phyloP scores from a whole-genome alignment of 2,888 invertebrate species.

The Biston betularia region DNA sequence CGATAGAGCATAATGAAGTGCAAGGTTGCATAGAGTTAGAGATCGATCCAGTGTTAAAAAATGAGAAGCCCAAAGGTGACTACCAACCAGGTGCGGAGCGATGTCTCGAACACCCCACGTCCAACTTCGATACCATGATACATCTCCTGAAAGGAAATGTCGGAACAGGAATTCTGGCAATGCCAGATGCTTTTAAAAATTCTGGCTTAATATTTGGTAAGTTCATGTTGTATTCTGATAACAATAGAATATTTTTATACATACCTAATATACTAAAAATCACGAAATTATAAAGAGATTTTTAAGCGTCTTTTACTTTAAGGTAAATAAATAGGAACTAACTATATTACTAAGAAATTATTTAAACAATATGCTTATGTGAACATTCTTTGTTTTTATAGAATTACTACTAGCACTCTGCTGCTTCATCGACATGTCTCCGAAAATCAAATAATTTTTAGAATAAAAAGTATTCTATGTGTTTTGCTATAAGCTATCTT shows the following conservation, averaged over 20 bases:
- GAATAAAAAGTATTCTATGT: too few relatives aligned
- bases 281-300: too few relatives aligned
- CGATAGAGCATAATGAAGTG: constrained; percentile 67
- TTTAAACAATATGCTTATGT: too few relatives aligned
- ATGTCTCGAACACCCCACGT: constrained; percentile 91
- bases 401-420: too few relatives aligned
- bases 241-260: background rate
- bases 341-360: too few relatives aligned
- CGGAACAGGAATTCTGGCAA: constrained; percentile 98
- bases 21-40: constrained; percentile 68
- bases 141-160: constrained; percentile 91
- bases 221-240: constrained; percentile 39
- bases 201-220: constrained; percentile 94
- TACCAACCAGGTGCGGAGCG: constrained; percentile 89
- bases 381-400: too few relatives aligned
- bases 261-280: too few relatives aligned
- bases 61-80: constrained; percentile 65
- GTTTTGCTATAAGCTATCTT: too few relatives aligned
- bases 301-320: too few relatives aligned
- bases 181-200: constrained; percentile 98
- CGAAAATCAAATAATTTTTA: too few relatives aligned
- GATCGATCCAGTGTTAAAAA: constrained; percentile 58
- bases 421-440: too few relatives aligned
- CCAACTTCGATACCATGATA: constrained; percentile 92
- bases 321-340: too few relatives aligned